These are phyloP conservation scores for Hapalemur alaotrensis DNA, from an alignment of 2,797 vertebrate genomes.

Conservation along the genomic window DNA sequence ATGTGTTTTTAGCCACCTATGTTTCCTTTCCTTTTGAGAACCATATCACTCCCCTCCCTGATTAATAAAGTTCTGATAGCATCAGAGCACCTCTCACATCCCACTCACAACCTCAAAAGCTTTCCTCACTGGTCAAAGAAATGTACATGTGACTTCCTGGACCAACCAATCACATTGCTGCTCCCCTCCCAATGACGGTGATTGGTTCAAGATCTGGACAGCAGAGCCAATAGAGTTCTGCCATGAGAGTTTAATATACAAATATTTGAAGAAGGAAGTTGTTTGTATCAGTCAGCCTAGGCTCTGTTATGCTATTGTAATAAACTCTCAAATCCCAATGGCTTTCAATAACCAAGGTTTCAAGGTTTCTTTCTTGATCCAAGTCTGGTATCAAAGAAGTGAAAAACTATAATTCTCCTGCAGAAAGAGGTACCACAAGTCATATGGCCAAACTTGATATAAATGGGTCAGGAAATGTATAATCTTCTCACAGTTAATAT, in stretches of 20 bases:
- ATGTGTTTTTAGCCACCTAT: neutral
- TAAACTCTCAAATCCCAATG: neutral
- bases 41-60: accelerated
- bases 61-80: neutral
- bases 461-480: neutral
- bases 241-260: neutral
- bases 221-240: neutral
- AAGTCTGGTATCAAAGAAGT: neutral
- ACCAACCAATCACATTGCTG: neutral
- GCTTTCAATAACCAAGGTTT: neutral
- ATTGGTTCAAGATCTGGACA: neutral
- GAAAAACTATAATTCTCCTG: neutral
- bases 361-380: neutral
- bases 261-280: neutral
- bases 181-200: neutral
- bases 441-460: neutral
- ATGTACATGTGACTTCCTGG: neutral
- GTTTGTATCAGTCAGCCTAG: neutral
- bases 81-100: neutral
- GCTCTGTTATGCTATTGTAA: neutral
- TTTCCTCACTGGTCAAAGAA: neutral
- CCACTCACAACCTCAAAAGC: neutral
- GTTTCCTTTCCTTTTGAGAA: neutral
- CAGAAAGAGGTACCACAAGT: neutral
- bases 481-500: neutral